Percentiles rank a stretch among this genome's conserved stretches.
phyloP scores from a whole-genome alignment of 2,888 invertebrate genomes.

The Euphydryas editha region DNA sequence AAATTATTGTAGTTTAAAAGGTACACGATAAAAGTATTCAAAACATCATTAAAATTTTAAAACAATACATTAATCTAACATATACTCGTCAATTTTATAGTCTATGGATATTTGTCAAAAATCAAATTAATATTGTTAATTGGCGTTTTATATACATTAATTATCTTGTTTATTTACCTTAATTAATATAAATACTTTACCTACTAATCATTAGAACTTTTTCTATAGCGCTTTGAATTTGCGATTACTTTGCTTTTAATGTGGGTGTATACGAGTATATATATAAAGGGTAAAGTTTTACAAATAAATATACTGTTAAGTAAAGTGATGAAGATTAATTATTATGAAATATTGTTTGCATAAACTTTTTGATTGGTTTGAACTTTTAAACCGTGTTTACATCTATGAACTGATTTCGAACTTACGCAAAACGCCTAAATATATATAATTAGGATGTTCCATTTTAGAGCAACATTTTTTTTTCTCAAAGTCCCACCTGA shows the following conservation, averaged over 20 bases:
- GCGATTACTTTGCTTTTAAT: constrained; percentile 27
- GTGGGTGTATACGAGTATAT: no score
- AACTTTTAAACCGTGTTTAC: constrained; percentile 27
- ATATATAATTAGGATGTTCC: no score
- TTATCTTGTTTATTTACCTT: not conserved
- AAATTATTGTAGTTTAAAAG: no score
- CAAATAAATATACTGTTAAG: constrained; percentile 34
- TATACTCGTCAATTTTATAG: no score
- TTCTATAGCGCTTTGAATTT: constrained; percentile 24
- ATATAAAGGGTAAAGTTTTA: constrained; percentile 32
- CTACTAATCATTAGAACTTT: not conserved
- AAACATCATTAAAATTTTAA: no score
- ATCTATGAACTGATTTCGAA: constrained; percentile 16
- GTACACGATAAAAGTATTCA: no score
- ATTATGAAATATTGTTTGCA: constrained; percentile 37
- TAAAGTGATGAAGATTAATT: constrained; percentile 43
- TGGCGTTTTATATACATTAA: not conserved
- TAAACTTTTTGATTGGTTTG: constrained; percentile 43
- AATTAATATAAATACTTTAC: constrained; percentile 5
- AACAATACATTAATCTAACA: no score
- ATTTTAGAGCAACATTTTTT: no score
- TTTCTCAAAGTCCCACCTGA: no score
- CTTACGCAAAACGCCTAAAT: not conserved
- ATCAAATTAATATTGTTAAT: no score
- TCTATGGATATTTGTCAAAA: no score